Percentiles rank a stretch among this genome's conserved stretches.
Conservation (phyloP, 2,113 vertebrate genomes). For the Triplophysa siluroides region DNA sequence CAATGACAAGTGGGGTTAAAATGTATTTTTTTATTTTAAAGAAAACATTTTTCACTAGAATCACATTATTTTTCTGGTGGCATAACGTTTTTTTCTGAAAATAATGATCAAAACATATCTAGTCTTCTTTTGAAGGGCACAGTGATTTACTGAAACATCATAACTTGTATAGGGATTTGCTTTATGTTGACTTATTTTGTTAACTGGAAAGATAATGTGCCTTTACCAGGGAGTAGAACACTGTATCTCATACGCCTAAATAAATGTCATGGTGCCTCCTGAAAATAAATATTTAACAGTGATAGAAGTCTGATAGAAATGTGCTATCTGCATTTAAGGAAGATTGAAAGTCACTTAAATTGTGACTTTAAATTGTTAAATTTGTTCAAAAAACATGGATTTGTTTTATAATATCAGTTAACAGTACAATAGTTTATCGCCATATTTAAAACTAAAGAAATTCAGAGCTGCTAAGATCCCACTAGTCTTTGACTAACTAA, state of each 20-base stretch:
- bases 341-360: not conserved
- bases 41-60: not conserved
- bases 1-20: not conserved
- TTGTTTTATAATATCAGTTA: too few species aligned
- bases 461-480: not conserved
- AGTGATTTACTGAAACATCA: not conserved
- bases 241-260: not conserved
- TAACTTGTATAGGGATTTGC: not conserved
- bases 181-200: not conserved
- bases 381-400: too few species aligned
- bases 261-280: not conserved
- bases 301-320: not conserved
- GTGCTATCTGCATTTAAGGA: not conserved
- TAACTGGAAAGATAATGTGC: slow-evolving; percentile 1
- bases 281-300: not conserved
- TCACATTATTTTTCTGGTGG: not conserved
- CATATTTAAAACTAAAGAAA: not conserved
- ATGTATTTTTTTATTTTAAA: not conserved
- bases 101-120: not conserved
- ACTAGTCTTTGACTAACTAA: not conserved
- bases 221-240: slow-evolving; percentile 9
- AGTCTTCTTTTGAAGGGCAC: not conserved
- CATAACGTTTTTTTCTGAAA: not conserved
- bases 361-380: too few species aligned
- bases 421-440: not conserved